Evolutionary conservation across 2,797 vertebrate species (phyloP), one percentile per base, ranked within the genome.

Genomic region (Hozukius guyotensis): DNA sequence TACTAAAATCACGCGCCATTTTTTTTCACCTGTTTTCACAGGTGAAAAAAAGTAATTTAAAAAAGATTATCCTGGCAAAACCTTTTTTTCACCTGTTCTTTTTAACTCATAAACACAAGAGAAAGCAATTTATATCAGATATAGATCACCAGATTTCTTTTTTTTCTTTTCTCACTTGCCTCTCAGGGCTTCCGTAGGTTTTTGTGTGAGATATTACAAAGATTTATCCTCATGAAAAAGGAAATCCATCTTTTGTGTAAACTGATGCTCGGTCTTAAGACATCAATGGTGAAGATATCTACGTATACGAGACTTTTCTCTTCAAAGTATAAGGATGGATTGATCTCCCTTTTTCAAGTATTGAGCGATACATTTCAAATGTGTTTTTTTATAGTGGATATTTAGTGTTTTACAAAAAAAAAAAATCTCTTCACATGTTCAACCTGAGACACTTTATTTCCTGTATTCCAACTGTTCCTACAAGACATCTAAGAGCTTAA

Each of bases 401-500:
- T 63, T 82, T 66, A 75, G 55, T 11, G 38, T 77, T 64, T 81
- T 63, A 59, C 20, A 66, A 2, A 16, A 31, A 66, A 2, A 14
- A 31, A 59, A 60, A 32, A 69, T 6, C 42, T 70, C 73, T 63
- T 62, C 11, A 65, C 46, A 65, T 38, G 75, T 74, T 89, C 11
- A 83, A 87, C 86, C 87, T 76, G 72, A 68, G 78, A 76, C 82
- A 60, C 14, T 80, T 85, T 61, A 57, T 68, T 88, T 79, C 77
- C 77, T 79, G 68, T 85, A 49, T 81, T 71, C 66, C 66, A 57
- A 42, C 79, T 78, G 76, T 81, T 88, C 53, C 78, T 75, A 78
- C 78, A 73, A 83, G 82, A 87, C 84, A 68, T 83, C 73, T 53
- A 3, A 80, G 73, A 86, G 89, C 87, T 93, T 89, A 76, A 82